These are phyloP conservation scores for Meiosimyza platycephala DNA, from an alignment of 2,888 invertebrate genomes.

Conservation along the genomic window DNA sequence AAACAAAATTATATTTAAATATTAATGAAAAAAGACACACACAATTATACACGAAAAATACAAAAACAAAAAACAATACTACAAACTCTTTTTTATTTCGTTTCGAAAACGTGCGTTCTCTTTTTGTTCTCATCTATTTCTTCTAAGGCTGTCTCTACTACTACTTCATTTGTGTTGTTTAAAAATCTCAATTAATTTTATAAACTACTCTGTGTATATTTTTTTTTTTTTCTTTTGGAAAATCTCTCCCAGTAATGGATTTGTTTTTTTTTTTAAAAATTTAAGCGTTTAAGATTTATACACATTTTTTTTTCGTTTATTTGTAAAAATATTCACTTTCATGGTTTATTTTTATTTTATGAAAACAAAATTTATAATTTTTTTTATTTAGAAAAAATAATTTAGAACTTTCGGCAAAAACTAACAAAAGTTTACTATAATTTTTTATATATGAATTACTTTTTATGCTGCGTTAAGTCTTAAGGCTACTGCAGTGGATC, in stretches of 20 bases:
- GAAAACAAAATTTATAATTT: not conserved
- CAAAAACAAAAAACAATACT: slow-evolving; percentile 52
- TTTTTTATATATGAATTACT: too few relatives aligned
- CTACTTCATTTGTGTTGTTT: not conserved
- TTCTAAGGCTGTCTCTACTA: not conserved
- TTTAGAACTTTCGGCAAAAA: not conserved
- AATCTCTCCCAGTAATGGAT: slow-evolving; percentile 43
- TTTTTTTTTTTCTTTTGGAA: slow-evolving; percentile 33
- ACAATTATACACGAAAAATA: slow-evolving; percentile 45
- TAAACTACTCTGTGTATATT: too few relatives aligned
- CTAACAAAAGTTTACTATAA: too few relatives aligned
- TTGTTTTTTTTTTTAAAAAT: too few relatives aligned
- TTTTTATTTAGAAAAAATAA: not conserved
- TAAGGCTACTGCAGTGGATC: too few relatives aligned
- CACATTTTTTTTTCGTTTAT: not conserved
- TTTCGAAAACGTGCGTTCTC: slow-evolving; percentile 53
- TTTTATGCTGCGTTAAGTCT: too few relatives aligned
- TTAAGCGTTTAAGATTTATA: not conserved
- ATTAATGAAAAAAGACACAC: slow-evolving; percentile 36
- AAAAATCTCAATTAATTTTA: not conserved
- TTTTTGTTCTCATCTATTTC: not conserved
- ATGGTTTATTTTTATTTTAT: not conserved
- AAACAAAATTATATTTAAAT: slow-evolving; percentile 30
- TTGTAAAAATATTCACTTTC: too few relatives aligned
- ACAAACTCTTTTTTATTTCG: slow-evolving; percentile 31